Conservation (phyloP, 2,113 vertebrate species). For the Circaetus gallicus region DNA sequence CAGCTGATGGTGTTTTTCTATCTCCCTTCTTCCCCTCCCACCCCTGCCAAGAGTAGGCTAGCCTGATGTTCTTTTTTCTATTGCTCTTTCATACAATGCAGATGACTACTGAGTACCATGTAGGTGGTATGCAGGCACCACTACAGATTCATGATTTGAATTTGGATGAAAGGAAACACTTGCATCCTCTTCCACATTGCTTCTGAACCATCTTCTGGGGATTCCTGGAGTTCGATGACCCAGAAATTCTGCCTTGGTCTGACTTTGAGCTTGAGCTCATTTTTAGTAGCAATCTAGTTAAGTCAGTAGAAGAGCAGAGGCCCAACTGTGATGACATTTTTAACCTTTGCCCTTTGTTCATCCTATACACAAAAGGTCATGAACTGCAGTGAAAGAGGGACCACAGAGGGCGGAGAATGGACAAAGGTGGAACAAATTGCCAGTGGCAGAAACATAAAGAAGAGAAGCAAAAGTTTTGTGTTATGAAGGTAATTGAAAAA, state of each 20-base stretch:
- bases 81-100: conserved; percentile 43
- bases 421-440: conserved; percentile 58
- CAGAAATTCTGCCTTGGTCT: not conserved
- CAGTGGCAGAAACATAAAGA: conserved; percentile 13
- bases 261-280: not conserved
- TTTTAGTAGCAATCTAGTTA: not conserved
- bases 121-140: conserved; percentile 44
- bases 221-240: not conserved
- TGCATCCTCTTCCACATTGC: not conserved
- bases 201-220: not conserved
- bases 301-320: not conserved
- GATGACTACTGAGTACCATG: conserved; percentile 8
- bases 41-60: conserved; percentile 45
- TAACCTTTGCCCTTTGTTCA: conserved; percentile 26
- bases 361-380: not conserved
- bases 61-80: conserved; percentile 25
- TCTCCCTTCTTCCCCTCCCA: conserved; percentile 41
- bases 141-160: not conserved
- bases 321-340: conserved; percentile 33
- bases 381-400: conserved; percentile 31
- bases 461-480: conserved; percentile 8
- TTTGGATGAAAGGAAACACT: not conserved
- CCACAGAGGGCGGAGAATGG: not conserved
- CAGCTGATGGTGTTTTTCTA: conserved; percentile 57
- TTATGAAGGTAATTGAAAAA: not conserved